Percentiles rank a stretch among this genome's conserved stretches.
Conservation (phyloP, 1,140 invertebrate genomes). For the Anadara kagoshimensis region DNA sequence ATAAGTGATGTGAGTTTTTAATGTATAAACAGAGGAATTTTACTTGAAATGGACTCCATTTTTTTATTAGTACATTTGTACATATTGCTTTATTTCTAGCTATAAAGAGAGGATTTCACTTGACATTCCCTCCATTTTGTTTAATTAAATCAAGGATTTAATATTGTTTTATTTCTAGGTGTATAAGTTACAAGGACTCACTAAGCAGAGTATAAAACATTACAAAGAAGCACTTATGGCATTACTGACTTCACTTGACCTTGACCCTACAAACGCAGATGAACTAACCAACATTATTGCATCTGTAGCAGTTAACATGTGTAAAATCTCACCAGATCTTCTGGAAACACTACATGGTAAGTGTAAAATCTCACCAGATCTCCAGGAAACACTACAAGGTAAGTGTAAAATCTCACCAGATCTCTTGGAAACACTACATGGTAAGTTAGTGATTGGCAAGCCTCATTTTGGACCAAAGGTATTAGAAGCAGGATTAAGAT, state of each 20-base stretch:
- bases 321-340: conserved; percentile 52
- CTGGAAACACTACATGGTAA: conserved; percentile 58
- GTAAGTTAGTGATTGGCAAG: too few species aligned
- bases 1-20: too few species aligned
- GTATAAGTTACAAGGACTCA: conserved; percentile 57
- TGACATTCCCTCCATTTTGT: too few species aligned
- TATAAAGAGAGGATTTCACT: too few species aligned
- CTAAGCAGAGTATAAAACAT: conserved; percentile 52
- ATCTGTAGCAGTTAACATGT: conserved; percentile 51
- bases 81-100: too few species aligned
- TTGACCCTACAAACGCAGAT: conserved; percentile 61
- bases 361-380: too few species aligned
- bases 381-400: too few species aligned
- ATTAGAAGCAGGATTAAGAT: too few species aligned
- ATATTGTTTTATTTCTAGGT: conserved; percentile 44
- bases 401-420: conserved; percentile 56
- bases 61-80: too few species aligned
- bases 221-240: conserved; percentile 57
- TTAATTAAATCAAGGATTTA: background rate
- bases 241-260: conserved; percentile 63
- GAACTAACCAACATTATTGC: conserved; percentile 63
- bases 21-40: too few species aligned
- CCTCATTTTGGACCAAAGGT: too few species aligned
- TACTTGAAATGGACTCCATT: too few species aligned
- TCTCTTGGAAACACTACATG: conserved; percentile 51